Base-by-base conservation (phyloP, 2,888 invertebrate genomes). In the Pilophorus perplexus region DNA sequence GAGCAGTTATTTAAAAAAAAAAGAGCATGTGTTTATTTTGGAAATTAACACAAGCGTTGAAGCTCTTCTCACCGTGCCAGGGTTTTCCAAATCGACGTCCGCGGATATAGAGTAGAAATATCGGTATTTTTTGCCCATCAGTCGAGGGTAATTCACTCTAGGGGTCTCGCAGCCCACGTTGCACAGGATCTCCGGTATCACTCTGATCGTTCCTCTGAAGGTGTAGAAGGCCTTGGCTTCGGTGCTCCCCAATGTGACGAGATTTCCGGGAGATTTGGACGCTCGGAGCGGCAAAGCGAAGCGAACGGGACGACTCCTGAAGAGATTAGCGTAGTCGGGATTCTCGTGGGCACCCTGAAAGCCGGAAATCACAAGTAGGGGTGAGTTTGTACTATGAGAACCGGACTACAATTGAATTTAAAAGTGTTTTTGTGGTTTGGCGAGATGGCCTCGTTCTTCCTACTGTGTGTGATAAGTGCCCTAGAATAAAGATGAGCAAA, bases 61-160 rank as follows among this genome's bases (percentile, higher is more conserved):
- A n/a, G n/a, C n/a, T n/a, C n/a, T n/a, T n/a, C 76, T 76, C 76
- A 84, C 90, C 72, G 86, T 84, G 74, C 92, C 92, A 3, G 92
- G 90, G 77, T 88, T 86, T 74, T 85, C 85, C 3, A 85, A 81
- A 73, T 84, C 84, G 1, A 85, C 83, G 74, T 93, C 92, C 2
- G 90, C 87, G 71, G 90, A 89, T 68, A 93, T 92, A 0, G 90
- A 94, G 75, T 94, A 96, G 75, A 90, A 92, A 75, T 88, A 95
- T 72, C 85, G 82, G 76, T 95, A 95, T 1, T 84, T 83, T 70
- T 81, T 84, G 67, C 85, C 85, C 68, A 83, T 79, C 74, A 78
- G 79, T 20, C 74, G 75, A 12, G 88, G 86, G 72, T 90, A 90
- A 78, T 93, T 85, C 72, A 94, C 87, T 70, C 90, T 82, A 0